A percentile compares a stretch with the other conserved stretches of the same genome.
These are phyloP conservation scores for Liopterus haemorrhoidalis DNA, from an alignment of 2,888 invertebrate genomes.

Conservation along the genomic window DNA sequence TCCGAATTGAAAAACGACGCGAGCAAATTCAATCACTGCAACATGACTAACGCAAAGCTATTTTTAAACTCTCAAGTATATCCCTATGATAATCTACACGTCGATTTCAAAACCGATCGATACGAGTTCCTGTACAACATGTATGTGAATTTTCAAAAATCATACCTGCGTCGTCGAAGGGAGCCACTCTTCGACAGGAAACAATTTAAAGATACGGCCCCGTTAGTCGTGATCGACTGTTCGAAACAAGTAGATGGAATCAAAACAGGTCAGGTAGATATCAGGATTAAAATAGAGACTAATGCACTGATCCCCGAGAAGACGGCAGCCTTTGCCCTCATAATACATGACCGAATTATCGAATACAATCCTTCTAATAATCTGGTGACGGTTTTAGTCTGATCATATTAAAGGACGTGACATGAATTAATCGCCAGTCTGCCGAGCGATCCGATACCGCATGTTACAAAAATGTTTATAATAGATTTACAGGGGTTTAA, in stretches of 20 bases:
- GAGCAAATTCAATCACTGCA: conserved; percentile 32
- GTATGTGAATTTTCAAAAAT: conserved; percentile 33
- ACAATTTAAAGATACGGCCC: conserved; percentile 31
- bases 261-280: conserved; percentile 33
- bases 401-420: too few species aligned
- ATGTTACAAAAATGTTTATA: too few species aligned
- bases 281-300: conserved; percentile 35
- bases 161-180: conserved; percentile 39
- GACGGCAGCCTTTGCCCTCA: conserved; percentile 33
- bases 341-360: conserved; percentile 31
- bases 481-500: too few species aligned
- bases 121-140: conserved; percentile 32
- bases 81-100: conserved; percentile 38
- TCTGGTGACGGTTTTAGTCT: too few species aligned
- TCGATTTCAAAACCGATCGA: conserved; percentile 32
- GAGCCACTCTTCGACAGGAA: conserved; percentile 27
- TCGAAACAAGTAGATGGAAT: conserved; percentile 33
- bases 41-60: conserved; percentile 38
- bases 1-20: conserved; percentile 32
- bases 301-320: conserved; percentile 28
- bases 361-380: conserved; percentile 33
- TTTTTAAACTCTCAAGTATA: conserved; percentile 39
- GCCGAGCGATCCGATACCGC: too few species aligned
- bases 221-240: conserved; percentile 34
- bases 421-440: too few species aligned